Evolutionary conservation across 2,888 invertebrate species (phyloP), one percentile per base, ranked within the genome.

Genomic region (Hydriomena furcata): DNA sequence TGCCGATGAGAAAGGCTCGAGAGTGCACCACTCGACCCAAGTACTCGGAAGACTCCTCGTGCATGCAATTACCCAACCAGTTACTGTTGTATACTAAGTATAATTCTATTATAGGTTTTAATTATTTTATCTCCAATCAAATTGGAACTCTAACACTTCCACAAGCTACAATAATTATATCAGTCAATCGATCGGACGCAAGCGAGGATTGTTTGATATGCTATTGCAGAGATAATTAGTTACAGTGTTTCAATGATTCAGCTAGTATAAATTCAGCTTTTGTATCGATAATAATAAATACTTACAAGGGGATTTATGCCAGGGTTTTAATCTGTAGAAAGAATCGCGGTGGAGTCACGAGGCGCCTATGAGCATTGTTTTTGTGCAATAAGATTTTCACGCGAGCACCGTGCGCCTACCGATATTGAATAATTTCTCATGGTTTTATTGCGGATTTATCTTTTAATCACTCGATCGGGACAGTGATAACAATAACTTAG

Each of bases 321-420:
- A 78, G 77, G 61, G 73, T 73, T 76, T 76, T 85, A 86, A 88
- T 88, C 88, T 75, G 72, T 71, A 77, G 75, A 78, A 74, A 72
- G 75, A 73, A 87, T 88, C 87, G 75, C 69, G 66, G 71, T 70
- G 68, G 65, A 82, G 85, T 87, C 88, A 87, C 88, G 87, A 86
- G 73, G 71, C 61, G 78, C 73, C 80, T 79, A 84, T 71, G 71
- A 65, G 79, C 73, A 84, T 82, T 86, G 82, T 82, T 73, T 77
- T 67, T 68, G 68, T 66, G 71, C 76, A 78, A 79, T 79, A 79
- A 73, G 66, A 61, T 68, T 69, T 67, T 76, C 75, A 77, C 78
- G 76, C 76, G 77, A 75, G 71, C 64, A 62, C 66, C 48, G 57
- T 62, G 68, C 13, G 42, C 37, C 32, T 37, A 42, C 37, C 23